phyloP scores from a whole-genome alignment of 92 coral and sea anemone genomes.

The Palythoa grandis region DNA sequence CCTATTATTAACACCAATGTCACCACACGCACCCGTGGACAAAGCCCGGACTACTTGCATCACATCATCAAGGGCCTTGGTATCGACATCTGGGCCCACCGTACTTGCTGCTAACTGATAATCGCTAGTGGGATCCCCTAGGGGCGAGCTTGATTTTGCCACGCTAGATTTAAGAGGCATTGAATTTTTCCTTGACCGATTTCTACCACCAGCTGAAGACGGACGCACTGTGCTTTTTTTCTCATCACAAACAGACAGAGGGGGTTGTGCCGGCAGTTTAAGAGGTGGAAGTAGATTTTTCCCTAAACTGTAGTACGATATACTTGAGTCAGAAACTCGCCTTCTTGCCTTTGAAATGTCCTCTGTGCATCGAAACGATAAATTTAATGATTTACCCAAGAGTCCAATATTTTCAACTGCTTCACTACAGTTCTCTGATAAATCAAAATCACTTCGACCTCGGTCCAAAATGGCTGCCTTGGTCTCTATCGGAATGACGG shows the following conservation, averaged over 20 bases:
- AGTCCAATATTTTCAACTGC: not conserved
- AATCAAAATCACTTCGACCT: slow-evolving; percentile 19
- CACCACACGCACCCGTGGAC: slow-evolving; percentile 83
- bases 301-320: not conserved
- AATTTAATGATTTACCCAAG: slow-evolving; percentile 4
- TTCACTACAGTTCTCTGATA: not conserved
- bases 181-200: not conserved
- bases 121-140: not conserved
- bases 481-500: slow-evolving; percentile 21
- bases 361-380: not conserved
- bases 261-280: not conserved
- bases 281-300: slow-evolving; percentile 6
- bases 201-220: not conserved
- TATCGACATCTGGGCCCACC: slow-evolving; percentile 13
- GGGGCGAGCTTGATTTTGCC: not conserved
- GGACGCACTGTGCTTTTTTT: too few relatives aligned
- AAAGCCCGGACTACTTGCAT: slow-evolving; percentile 68
- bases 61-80: slow-evolving; percentile 65
- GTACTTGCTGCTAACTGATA: not conserved
- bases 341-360: not conserved
- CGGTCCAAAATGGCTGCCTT: slow-evolving; percentile 21
- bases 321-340: slow-evolving; percentile 20
- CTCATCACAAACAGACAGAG: not conserved
- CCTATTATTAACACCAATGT: slow-evolving; percentile 67
- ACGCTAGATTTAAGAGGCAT: not conserved